phyloP scores from a whole-genome alignment of 30 jellyfish, hydroid and myxozoan species.

The Cassiopea xamachana region DNA sequence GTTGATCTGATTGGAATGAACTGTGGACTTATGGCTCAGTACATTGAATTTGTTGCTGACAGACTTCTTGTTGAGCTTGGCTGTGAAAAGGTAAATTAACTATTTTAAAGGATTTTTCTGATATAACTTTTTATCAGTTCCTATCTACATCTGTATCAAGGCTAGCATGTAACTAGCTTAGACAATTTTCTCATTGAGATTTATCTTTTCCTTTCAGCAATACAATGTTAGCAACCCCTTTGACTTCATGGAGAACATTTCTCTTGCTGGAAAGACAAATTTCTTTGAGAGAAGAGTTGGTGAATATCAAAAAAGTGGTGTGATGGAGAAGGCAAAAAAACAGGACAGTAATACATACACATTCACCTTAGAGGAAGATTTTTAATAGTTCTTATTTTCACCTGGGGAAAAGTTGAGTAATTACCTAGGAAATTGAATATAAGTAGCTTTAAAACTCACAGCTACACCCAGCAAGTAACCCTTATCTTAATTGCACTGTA shows the following conservation, averaged over 20 bases:
- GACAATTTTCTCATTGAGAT: neutral
- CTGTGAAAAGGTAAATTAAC: conserved; percentile 76
- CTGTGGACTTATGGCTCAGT: conserved; percentile 88
- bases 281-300: conserved; percentile 97
- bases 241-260: conserved; percentile 96
- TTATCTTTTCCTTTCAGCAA: conserved; percentile 44
- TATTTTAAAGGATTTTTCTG: too few species aligned
- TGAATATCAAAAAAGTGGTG: conserved; percentile 98
- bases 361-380: conserved; percentile 64
- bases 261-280: conserved; percentile 94
- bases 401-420: too few species aligned
- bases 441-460: too few species aligned
- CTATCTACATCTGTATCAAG: too few species aligned
- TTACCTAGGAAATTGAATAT: too few species aligned
- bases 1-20: conserved; percentile 98
- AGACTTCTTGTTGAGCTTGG: conserved; percentile 93
- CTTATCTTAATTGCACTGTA: too few species aligned
- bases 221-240: conserved; percentile 93
- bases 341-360: conserved; percentile 21
- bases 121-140: too few species aligned
- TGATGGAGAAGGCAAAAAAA: conserved; percentile 78
- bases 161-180: neutral
- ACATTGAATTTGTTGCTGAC: conserved; percentile 96
- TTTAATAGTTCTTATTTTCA: conserved; percentile 2
- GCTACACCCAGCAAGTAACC: too few species aligned